Percentiles rank a stretch among this genome's conserved stretches.
phyloP scores from a whole-genome alignment of 2,797 vertebrate species.

The Myotis daubentonii region DNA sequence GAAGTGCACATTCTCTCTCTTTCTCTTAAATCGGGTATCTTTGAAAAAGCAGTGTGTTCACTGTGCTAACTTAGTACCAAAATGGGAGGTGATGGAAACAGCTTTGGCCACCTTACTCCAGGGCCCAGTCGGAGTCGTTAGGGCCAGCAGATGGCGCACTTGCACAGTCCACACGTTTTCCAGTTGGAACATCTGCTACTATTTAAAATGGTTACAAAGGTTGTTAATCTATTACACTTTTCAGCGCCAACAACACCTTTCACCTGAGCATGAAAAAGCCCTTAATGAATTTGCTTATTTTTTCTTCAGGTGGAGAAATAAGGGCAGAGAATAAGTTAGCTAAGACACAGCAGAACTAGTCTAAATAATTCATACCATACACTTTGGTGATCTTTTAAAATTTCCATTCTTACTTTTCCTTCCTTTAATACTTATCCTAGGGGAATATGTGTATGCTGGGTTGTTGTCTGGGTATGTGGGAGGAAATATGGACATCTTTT shows the following conservation, averaged over 20 bases:
- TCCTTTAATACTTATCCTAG: neutral
- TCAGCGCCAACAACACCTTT: neutral
- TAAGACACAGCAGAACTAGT: neutral
- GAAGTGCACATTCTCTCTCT: neutral
- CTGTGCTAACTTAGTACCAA: neutral
- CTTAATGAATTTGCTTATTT: constrained; percentile 5
- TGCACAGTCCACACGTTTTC: constrained; percentile 77
- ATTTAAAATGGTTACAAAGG: constrained; percentile 27
- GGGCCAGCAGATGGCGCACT: constrained; percentile 84
- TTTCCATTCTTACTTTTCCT: neutral
- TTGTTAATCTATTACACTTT: neutral
- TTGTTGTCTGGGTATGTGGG: neutral
- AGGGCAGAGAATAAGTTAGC: neutral
- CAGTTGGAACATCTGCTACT: neutral
- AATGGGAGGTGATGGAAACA: neutral
- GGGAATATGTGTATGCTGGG: neutral
- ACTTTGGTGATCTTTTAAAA: neutral
- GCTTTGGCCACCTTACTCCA: neutral
- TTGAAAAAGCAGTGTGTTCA: neutral
- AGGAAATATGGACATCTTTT: neutral
- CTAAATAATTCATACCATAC: neutral
- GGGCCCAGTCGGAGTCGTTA: too few relatives aligned
- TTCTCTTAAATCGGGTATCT: neutral
- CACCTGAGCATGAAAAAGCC: neutral
- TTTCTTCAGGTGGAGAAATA: constrained; percentile 13